Percentiles rank a stretch among this genome's conserved stretches.
Evolutionary conservation across 2,888 invertebrate genomes (phyloP).

Genomic region (Liopterus haemorrhoidalis): DNA sequence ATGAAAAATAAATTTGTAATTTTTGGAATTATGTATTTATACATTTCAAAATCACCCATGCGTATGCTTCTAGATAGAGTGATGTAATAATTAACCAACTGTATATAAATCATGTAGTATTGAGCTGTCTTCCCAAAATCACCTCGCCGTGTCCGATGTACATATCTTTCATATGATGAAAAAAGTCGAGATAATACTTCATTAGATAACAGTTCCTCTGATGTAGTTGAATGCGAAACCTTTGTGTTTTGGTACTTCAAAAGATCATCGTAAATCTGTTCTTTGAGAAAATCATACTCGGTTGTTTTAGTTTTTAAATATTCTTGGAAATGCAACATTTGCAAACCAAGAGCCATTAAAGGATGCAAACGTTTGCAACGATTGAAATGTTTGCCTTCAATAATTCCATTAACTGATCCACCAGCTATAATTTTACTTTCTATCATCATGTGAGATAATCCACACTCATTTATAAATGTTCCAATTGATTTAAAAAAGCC

Average conservation of each 20-base stretch:
- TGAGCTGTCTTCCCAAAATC: conserved; percentile 37
- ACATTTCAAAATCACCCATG: conserved; percentile 35
- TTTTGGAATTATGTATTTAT: conserved; percentile 32
- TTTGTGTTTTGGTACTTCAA: conserved; percentile 20
- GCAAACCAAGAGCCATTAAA: conserved; percentile 26
- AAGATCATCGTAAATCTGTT: conserved; percentile 24
- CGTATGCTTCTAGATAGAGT: conserved; percentile 35
- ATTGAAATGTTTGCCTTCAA: conserved; percentile 36
- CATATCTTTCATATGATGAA: conserved; percentile 23
- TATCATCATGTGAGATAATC: conserved; percentile 32
- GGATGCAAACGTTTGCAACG: conserved; percentile 33
- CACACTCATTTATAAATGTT: conserved; percentile 34
- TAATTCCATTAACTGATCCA: conserved; percentile 34
- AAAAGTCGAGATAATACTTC: conserved; percentile 15
- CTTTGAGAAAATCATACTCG: conserved; percentile 24
- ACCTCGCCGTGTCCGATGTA: conserved; percentile 30
- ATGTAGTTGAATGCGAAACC: conserved; percentile 17
- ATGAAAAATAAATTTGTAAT: conserved; percentile 36
- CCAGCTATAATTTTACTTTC: conserved; percentile 32
- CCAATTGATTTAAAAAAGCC: conserved; percentile 38
- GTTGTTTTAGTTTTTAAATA: conserved; percentile 10
- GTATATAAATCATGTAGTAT: conserved; percentile 35
- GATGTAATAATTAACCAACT: conserved; percentile 34
- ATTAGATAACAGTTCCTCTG: conserved; percentile 18
- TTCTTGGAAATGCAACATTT: conserved; percentile 31